A percentile compares a stretch with the other conserved stretches of the same genome.
phyloP scores from a whole-genome alignment of 2,113 vertebrate species.

The Lophius piscatorius region DNA sequence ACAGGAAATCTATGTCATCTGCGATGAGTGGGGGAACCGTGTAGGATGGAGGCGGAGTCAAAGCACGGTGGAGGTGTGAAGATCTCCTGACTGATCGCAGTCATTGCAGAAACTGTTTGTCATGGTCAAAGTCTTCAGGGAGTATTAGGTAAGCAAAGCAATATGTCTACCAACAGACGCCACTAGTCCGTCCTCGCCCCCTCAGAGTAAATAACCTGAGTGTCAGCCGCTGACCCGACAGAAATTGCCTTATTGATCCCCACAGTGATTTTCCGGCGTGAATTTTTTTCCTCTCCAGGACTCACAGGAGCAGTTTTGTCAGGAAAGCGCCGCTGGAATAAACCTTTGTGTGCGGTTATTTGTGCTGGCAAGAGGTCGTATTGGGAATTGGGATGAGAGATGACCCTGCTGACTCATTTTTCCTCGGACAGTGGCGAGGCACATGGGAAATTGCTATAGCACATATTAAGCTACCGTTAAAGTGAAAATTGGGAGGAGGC shows the following conservation, averaged over 20 bases:
- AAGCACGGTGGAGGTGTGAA: not conserved
- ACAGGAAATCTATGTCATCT: not conserved
- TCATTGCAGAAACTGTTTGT: slow-evolving; percentile 33
- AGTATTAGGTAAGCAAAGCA: slow-evolving; percentile 44
- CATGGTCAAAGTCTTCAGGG: slow-evolving; percentile 45
- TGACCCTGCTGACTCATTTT: slow-evolving; percentile 51
- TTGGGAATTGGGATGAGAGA: slow-evolving; percentile 48
- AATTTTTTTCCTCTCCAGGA: slow-evolving; percentile 44
- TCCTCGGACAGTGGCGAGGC: slow-evolving; percentile 26
- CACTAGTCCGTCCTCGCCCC: not conserved
- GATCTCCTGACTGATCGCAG: slow-evolving; percentile 10
- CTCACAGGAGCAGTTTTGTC: slow-evolving; percentile 45
- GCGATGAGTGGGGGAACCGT: too few species aligned
- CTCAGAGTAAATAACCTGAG: slow-evolving; percentile 70
- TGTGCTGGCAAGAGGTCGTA: slow-evolving; percentile 25
- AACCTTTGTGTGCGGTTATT: slow-evolving; percentile 11
- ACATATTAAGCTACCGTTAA: slow-evolving; percentile 37
- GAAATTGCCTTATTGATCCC: slow-evolving; percentile 80
- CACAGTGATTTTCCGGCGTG: slow-evolving; percentile 39
- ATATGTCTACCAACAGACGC: slow-evolving; percentile 37
- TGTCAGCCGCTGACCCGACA: slow-evolving; percentile 70
- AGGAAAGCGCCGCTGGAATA: slow-evolving; percentile 10
- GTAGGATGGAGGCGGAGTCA: not conserved
- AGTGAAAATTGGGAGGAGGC: slow-evolving; percentile 17
- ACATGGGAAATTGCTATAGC: slow-evolving; percentile 40